Evolutionary conservation across 2,797 vertebrate genomes (phyloP), one percentile per base, ranked within the genome.

Genomic region (Scleropages formosus): DNA sequence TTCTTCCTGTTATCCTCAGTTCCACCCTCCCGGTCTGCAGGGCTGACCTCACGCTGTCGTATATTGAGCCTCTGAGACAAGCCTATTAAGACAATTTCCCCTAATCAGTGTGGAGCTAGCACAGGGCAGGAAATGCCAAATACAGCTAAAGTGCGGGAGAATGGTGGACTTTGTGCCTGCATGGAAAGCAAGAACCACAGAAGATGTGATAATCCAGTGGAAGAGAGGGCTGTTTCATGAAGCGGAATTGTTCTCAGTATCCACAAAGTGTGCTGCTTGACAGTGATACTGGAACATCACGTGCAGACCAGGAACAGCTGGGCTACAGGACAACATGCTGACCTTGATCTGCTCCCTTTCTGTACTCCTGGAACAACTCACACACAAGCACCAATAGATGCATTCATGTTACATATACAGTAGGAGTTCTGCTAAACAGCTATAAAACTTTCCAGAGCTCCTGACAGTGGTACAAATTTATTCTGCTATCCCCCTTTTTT

Each of bases 51-150:
- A 51, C 73, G 80, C 81, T 75, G 78, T 22, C 16, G 77, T 78
- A 83, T 80, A 84, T 76, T 73, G 68, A 83, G 86, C 75, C 83
- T 85, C 84, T 85, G 85, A 84, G 87, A 78, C 81, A 82, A 80
- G 86, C 76, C 81, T 80, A 88, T 88, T 88, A 88, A 88, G 88
- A 88, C 82, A 86, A 88, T 89, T 90, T 82, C 78, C 85, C 80
- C 82, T 88, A 87, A 90, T 90, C 85, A 84, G 80, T 75, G 80
- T 81, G 67, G 78, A 84, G 83, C 80, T 80, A 72, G 82, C 80
- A 80, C 81, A 74, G 80, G 85, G 82, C 87, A 88, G 89, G 88
- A 90, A 90, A 84, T 83, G 83, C 81, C 84, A 85, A 81, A 74
- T 75, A 74, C 78, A n/a, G 20, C 31, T 49, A 81, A 79, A 75